Evolutionary conservation across 2,888 invertebrate species (phyloP), one percentile per base, ranked within the genome.

Genomic region (Coecobrya sp.): DNA sequence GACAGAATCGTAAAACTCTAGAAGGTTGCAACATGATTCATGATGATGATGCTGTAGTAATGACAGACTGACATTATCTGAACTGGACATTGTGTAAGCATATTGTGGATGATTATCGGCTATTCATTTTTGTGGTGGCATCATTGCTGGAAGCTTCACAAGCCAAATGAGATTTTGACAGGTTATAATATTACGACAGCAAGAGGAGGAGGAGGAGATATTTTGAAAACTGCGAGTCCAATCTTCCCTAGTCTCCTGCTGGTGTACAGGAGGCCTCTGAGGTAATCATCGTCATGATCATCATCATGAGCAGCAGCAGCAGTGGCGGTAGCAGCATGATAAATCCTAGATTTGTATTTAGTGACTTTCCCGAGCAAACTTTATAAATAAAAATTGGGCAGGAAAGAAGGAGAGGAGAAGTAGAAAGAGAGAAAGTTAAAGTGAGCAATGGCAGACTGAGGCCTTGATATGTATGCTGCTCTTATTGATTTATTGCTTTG

Each of bases 401-500:
- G 76, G 36, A 36, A 36, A 81, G 22, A 30, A 42, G 42, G 62
- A 22, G 22, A 25, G 36, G 10, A n/a, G 59, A 22, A 8, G n/a
- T 30, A 19, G 82, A 22, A 52, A n/a, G 86, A 86, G 30, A 45
- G 55, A 86, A 52, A 49, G 22, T 8, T 11, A 30, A 27, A 65
- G 16, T 27, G 27, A 30, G 68, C 13, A 52, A 10, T 22, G 68
- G 27, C 11, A 0, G 68, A 52, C 30, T 49, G 73, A 86, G 68
- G 25, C 85, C 85, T 65, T 62, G 36, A 79, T 82, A 45, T 36
- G 62, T 89, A 52, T 79, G 45, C 22, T 49, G 42, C 25, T 87
- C 55, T 73, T 89, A 89, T 89, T 89, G 89, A 89, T 89, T 89
- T 89, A 89, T 89, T 89, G 45, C 82, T 27, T 88, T 81, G 42